Evolutionary conservation across 2,888 invertebrate species (phyloP), one percentile per base, ranked within the genome.

Genomic region (Drosophila nr. fundita): DNA sequence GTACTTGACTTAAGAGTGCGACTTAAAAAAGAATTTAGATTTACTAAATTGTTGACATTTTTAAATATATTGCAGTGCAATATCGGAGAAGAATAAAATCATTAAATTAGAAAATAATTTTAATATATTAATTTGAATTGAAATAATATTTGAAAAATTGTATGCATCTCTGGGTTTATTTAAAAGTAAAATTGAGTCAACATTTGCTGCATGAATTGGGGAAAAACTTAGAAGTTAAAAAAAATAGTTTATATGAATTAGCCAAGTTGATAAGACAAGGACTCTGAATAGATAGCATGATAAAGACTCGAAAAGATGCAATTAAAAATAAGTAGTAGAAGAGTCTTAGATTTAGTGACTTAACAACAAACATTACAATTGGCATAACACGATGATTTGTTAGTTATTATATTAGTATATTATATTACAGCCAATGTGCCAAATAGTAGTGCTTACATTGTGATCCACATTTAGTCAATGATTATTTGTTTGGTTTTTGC

Each of bases 111-210:
- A 30, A 30, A 30, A 30, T 30, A 30, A 2, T 30, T 30, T 8
- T 30, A 10, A 30, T 30, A 10, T 30, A 30, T 2, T 30, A 30
- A n/a, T 40, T n/a, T 5, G 11, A n/a, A 2, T n/a, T 40, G 0
- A 38, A 18, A 38, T 0, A 1, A 2, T n/a, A 10, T n/a, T 4
- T 10, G 2, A n/a, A n/a, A 40, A 10, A 11, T n/a, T 10, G 2
- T n/a, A n/a, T 11, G 5, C 1, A n/a, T 40, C 5, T 40, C 11
- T 10, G n/a, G 2, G n/a, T 5, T n/a, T 40, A 5, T 40, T 5
- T 11, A 40, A 10, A n/a, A 11, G 5, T 1, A n/a, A 2, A 42
- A n/a, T n/a, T n/a, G 5, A 1, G 11, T n/a, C 5, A n/a, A 11
- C 2, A n/a, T 38, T 18, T 38, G 6, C 18, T 18, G 38, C 3